Conservation (phyloP, 1,140 invertebrate genomes). For the Drosophila insularis region DNA sequence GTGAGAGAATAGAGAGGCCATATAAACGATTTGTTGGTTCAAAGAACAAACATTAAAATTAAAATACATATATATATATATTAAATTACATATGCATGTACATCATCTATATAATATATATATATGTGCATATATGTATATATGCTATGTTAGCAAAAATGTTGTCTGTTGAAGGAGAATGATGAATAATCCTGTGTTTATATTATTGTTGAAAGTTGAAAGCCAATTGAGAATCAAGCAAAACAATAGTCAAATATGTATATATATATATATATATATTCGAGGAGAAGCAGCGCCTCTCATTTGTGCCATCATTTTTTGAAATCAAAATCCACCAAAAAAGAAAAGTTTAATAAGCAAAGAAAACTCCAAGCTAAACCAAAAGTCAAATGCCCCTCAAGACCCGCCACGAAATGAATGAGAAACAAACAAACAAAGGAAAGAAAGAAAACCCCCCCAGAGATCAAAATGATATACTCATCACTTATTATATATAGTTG, state of each 20-base stretch:
- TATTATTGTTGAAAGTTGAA: slow-evolving; percentile 4
- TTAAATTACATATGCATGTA: slow-evolving; percentile 37
- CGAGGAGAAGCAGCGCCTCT: slow-evolving; percentile 20
- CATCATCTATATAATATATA: slow-evolving; percentile 46
- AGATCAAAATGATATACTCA: slow-evolving; percentile 58
- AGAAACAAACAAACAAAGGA: neutral
- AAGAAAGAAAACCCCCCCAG: neutral
- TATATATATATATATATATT: neutral
- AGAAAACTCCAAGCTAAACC: slow-evolving; percentile 25
- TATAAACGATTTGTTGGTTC: slow-evolving; percentile 73
- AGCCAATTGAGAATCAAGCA: slow-evolving; percentile 30
- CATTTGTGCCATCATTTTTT: slow-evolving; percentile 50
- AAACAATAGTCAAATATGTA: slow-evolving; percentile 41
- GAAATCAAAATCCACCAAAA: slow-evolving; percentile 47
- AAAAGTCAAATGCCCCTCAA: neutral
- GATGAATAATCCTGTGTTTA: neutral
- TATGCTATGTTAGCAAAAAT: slow-evolving; percentile 61
- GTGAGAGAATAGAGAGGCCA: slow-evolving; percentile 47
- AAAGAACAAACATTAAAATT: slow-evolving; percentile 62
- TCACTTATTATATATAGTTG: slow-evolving; percentile 9
- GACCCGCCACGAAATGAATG: slow-evolving; percentile 18
- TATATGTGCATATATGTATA: slow-evolving; percentile 20
- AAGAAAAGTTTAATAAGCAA: slow-evolving; percentile 28
- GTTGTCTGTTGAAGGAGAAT: slow-evolving; percentile 49
- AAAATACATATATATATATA: slow-evolving; percentile 48